Base-by-base conservation (phyloP, 2,888 invertebrate species). In the Coleophora flavipennella region DNA sequence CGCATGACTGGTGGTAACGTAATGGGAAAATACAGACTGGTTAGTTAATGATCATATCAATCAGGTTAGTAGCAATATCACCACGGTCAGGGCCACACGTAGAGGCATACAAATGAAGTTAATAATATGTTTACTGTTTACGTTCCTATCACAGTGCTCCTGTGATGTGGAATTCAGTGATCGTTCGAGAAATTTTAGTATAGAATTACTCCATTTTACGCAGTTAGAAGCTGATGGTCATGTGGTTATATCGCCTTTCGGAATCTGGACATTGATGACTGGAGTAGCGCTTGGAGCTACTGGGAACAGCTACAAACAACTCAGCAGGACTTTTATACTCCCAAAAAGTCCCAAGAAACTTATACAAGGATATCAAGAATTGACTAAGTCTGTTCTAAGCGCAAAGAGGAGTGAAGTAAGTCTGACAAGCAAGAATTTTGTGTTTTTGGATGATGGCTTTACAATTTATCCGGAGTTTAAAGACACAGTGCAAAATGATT, bases 261-360 rank as follows among this genome's bases (percentile, higher is more conserved):
- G 85, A 46, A 76, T 85, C 51, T 85, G 85, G 85, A 77, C 72
- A 8, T 50, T 85, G n/a, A 67, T 85, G 75, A 76, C 80, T 0
- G 81, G 79, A 4, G 62, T 84, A 4, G 69, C 83, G 0, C 47
- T 81, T 14, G 84, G 84, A 12, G 75, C 81, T 1, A 61, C 70
- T 0, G 79, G 69, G 1, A 62, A 69, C 32, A 79, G 75, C 47
- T 73, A 67, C 50, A 52, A 36, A 1, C 64, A 84, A 51, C 55
- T 84, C 0, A 52, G 62, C 8, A 56, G 55, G 44, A 71, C 83
- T 8, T 77, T 81, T 40, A 62, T 75, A 35, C 59, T 84, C 1
- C 80, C 83, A 0, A 64, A 48, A 28, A 65, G 62, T 13, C 53
- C 55, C 13, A 53, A 44, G 10, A 55, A 54, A 0, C 52, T 83